Evolutionary conservation across 1,140 invertebrate species (phyloP).

Genomic region (Drosophila oshimai): DNA sequence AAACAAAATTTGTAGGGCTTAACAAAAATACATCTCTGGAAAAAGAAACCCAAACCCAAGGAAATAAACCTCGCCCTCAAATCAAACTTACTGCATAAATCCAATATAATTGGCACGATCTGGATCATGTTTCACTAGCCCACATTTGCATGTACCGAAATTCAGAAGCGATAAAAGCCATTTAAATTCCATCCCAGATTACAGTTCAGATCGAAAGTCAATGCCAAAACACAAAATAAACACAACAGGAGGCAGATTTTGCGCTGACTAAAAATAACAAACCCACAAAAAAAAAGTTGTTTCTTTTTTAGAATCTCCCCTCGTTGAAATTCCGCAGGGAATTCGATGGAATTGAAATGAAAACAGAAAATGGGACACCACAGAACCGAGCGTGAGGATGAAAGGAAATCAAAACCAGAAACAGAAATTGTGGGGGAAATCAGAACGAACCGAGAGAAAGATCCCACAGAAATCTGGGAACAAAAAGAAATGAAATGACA

Average conservation of each 20-base stretch:
- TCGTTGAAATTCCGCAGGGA: constrained; percentile 6
- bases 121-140: not conserved
- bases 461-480: constrained; percentile 50
- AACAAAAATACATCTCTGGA: not conserved
- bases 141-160: not conserved
- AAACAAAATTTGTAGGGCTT: too few relatives aligned
- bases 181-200: not conserved
- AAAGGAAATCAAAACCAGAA: constrained; percentile 51
- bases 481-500: constrained; percentile 31
- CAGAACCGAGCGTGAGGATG: constrained; percentile 21
- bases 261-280: constrained; percentile 64
- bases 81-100: not conserved
- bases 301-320: constrained; percentile 6
- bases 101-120: not conserved
- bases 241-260: constrained; percentile 15
- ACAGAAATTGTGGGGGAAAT: constrained; percentile 19
- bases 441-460: not conserved
- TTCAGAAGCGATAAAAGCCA: not conserved
- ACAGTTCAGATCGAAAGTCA: constrained; percentile 1
- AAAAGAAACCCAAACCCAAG: too few relatives aligned
- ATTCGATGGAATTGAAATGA: constrained; percentile 51
- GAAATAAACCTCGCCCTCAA: not conserved
- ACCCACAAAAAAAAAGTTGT: constrained; percentile 3
- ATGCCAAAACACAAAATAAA: constrained; percentile 15
- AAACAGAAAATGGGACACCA: constrained; percentile 45